Percentiles rank a stretch among this genome's conserved stretches.
Evolutionary conservation across 2,888 invertebrate species (phyloP).

Genomic region (Therioaphis trifolii): DNA sequence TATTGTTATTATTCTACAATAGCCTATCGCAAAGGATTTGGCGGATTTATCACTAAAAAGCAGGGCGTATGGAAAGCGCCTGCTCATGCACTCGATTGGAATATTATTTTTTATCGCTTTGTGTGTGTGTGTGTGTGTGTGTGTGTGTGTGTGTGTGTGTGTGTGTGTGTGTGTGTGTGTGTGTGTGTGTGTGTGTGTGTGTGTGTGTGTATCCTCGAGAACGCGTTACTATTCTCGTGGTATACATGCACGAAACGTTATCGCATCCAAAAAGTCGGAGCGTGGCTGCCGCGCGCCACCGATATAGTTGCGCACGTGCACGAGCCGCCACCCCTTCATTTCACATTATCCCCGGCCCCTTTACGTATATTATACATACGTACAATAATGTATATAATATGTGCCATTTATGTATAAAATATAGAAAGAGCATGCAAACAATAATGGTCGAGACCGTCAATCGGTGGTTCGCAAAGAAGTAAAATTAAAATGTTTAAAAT

Average conservation of each 20-base stretch:
- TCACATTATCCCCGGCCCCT: background rate
- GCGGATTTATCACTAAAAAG: slow-evolving; percentile 46
- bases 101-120: slow-evolving; percentile 39
- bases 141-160: background rate
- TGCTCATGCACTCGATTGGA: slow-evolving; percentile 51
- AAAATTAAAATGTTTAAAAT: too few relatives aligned
- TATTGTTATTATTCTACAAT: background rate
- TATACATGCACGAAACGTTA: background rate
- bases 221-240: background rate
- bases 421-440: background rate
- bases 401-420: background rate
- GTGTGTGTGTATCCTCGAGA: background rate
- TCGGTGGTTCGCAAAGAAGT: background rate
- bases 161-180: background rate
- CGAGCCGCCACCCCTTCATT: background rate
- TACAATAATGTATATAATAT: background rate
- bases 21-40: background rate
- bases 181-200: background rate
- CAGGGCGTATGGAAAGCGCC: slow-evolving; percentile 12
- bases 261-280: slow-evolving; percentile 27
- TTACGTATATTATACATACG: background rate
- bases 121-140: background rate
- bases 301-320: slow-evolving; percentile 40
- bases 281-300: slow-evolving; percentile 23
- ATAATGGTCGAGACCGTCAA: background rate